Conservation (phyloP, 2,797 vertebrate species). For the Meriones psammophilus region DNA sequence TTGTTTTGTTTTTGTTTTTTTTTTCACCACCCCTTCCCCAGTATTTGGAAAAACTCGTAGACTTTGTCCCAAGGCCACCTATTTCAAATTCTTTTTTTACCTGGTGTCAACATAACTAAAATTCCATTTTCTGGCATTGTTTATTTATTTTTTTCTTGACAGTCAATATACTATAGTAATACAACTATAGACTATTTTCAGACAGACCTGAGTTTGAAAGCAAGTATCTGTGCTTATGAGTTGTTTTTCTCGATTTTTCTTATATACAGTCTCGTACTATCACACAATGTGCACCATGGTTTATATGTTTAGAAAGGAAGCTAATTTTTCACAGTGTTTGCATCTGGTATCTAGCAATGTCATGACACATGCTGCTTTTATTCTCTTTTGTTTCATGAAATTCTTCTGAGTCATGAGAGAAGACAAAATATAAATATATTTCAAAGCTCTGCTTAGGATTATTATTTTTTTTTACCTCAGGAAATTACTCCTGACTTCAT, state of each 20-base stretch:
- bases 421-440: constrained; percentile 41
- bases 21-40: background rate
- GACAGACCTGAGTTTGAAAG: constrained; percentile 19
- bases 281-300: background rate
- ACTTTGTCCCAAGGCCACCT: background rate
- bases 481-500: constrained; percentile 6
- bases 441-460: background rate
- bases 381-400: constrained; percentile 25
- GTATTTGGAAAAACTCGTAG: background rate
- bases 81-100: constrained; percentile 38
- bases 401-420: constrained; percentile 7
- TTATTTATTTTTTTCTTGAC: constrained; percentile 1
- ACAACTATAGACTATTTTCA: background rate
- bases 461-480: background rate
- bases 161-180: background rate
- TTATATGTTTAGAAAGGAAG: constrained; percentile 22
- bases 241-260: constrained; percentile 29
- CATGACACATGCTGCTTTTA: background rate
- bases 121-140: background rate
- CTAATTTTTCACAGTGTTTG: background rate
- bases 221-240: background rate
- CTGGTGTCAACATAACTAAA: constrained; percentile 8
- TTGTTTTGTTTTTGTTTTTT: background rate
- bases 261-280: background rate
- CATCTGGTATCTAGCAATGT: background rate